phyloP scores from a whole-genome alignment of 2,797 vertebrate genomes.

The Takifugu rubripes region DNA sequence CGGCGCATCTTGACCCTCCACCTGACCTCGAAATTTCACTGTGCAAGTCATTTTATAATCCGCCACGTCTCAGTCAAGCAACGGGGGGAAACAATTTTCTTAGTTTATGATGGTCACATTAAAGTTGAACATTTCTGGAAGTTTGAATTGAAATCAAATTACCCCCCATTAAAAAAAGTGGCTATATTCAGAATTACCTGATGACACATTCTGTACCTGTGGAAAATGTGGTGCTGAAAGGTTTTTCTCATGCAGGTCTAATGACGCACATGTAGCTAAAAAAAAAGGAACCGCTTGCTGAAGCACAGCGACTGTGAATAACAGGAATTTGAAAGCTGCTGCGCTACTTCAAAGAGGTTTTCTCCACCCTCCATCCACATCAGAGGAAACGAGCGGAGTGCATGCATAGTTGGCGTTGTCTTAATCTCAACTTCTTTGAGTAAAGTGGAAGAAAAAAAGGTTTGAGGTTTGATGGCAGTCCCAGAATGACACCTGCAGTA shows the following conservation, averaged over 20 bases:
- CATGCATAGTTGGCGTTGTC: conserved; percentile 4
- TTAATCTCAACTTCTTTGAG: too few relatives aligned
- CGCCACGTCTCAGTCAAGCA: too few relatives aligned
- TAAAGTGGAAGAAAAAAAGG: not conserved
- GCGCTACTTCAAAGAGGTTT: conserved; percentile 15
- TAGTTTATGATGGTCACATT: too few relatives aligned
- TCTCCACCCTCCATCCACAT: conserved; percentile 3
- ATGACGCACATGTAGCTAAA: conserved; percentile 56
- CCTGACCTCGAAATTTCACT: too few relatives aligned
- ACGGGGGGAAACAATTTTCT: too few relatives aligned
- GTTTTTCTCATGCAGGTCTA: conserved; percentile 36
- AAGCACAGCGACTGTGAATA: conserved; percentile 37
- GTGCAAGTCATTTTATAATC: too few relatives aligned
- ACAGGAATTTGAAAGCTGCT: conserved; percentile 29
- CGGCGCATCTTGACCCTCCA: too few relatives aligned
- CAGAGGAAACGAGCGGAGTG: conserved; percentile 4
- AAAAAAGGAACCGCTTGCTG: conserved; percentile 26
- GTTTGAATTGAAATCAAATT: too few relatives aligned
- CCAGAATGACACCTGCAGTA: conserved; percentile 19
- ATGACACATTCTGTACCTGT: conserved; percentile 23
- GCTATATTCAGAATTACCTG: not conserved
- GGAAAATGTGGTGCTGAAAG: conserved; percentile 34
- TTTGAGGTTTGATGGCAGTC: not conserved
- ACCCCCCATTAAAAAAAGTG: too few relatives aligned
- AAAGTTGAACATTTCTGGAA: too few relatives aligned